Conservation (phyloP, 2,888 invertebrate genomes). For the Ormyrus pomaceus region DNA sequence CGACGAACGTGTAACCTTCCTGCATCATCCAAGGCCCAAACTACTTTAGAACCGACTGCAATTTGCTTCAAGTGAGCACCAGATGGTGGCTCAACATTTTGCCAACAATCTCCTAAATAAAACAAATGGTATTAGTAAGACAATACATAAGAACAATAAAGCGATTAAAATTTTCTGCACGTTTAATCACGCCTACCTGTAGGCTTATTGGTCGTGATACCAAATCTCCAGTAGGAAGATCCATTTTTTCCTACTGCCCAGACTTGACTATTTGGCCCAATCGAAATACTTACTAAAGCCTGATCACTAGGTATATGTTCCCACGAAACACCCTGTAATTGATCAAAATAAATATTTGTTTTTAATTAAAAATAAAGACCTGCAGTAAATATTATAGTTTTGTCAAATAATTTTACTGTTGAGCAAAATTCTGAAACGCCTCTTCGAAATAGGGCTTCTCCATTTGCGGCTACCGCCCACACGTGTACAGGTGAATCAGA, state of each 20-base stretch:
- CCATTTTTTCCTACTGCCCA: constrained; percentile 94
- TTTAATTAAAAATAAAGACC: constrained; percentile 6
- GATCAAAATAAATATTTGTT: constrained; percentile 6
- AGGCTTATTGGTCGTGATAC: constrained; percentile 83
- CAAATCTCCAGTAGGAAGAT: constrained; percentile 87
- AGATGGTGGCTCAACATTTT: constrained; percentile 85
- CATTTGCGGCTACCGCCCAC: constrained; percentile 92
- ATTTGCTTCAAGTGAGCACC: constrained; percentile 84
- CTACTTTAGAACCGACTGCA: constrained; percentile 83
- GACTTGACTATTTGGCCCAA: constrained; percentile 82
- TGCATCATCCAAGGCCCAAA: constrained; percentile 88
- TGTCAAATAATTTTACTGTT: constrained; percentile 78
- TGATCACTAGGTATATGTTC: constrained; percentile 90
- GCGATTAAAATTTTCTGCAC: not conserved
- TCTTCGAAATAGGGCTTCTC: constrained; percentile 89
- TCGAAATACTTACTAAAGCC: constrained; percentile 85
- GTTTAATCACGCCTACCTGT: constrained; percentile 73
- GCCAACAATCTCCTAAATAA: constrained; percentile 82
- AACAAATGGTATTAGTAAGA: too few relatives aligned
- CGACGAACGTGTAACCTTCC: constrained; percentile 87
- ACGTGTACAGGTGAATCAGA: constrained; percentile 79
- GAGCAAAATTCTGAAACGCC: constrained; percentile 86
- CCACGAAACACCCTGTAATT: constrained; percentile 83
- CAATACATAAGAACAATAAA: not conserved
- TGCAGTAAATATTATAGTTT: constrained; percentile 7